Evolutionary conservation across 2,113 vertebrate species (phyloP), one percentile per base, ranked within the genome.

Genomic region (Holacanthus passer): DNA sequence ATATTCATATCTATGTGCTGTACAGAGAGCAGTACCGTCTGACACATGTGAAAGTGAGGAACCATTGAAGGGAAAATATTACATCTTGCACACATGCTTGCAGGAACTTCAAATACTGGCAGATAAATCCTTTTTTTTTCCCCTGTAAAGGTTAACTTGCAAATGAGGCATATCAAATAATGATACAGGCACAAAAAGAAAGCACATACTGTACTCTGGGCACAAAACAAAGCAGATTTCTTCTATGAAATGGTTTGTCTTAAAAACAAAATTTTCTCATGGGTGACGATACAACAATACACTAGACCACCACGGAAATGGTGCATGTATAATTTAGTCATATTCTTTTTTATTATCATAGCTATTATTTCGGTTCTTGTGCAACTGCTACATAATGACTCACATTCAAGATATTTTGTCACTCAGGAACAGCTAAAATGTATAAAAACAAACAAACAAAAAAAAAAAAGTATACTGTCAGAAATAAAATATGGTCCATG

Each of bases 331-430:
- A 96, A 97, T 96, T 96, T 96, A 96, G 96, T 97, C 97, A 97
- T 93, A 89, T 82, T 89, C 73, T 91, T 93, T 93, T 92, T 94
- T 93, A 91, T 98, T 93, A 94, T 95, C 91, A 95, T 94, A 93
- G 92, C 94, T 95, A 91, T 95, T 94, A 94, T 92, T 95, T 98
- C 96, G 97, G 96, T 96, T 99, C 96, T 97, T 98, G 97, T 99
- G 98, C 96, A 96, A 98, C 96, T 96, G 97, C 97, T 99, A 99
- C 97, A 98, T 95, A 94, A 94, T 97, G 96, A 99, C 97, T 99
- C 97, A 98, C 97, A 98, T 98, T 97, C 97, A 98, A 98, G 96
- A 97, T 97, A 97, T 97, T 98, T 96, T 92, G 92, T 92, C 94
- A 95, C 93, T 93, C 89, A 97, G 96, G 96, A 98, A 98, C 97